Conservation (phyloP, 2,113 vertebrate species). For the Puntigrus tetrazona region DNA sequence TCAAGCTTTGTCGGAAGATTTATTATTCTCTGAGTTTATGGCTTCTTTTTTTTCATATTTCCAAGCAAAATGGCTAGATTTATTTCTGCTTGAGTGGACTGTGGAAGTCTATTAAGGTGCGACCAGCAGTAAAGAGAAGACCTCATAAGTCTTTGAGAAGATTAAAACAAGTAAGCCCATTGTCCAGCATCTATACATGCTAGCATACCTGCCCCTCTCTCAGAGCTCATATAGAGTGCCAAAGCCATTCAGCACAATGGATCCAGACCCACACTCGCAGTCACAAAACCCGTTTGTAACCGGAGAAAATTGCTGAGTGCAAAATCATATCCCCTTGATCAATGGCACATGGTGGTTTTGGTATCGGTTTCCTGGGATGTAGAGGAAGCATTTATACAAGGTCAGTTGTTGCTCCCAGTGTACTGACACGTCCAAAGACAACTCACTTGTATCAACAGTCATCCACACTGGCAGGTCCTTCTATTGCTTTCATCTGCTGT, state of each 20-base stretch:
- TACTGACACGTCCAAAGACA: constrained; percentile 14
- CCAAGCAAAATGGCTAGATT: constrained; percentile 16
- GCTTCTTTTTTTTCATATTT: constrained; percentile 12
- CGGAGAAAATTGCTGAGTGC: constrained; percentile 16
- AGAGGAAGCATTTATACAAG: constrained; percentile 28
- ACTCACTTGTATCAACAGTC: not conserved
- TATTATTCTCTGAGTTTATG: constrained; percentile 36
- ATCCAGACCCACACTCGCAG: constrained; percentile 15
- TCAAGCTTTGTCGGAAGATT: constrained; percentile 37
- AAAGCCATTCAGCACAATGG: constrained; percentile 37
- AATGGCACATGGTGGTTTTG: constrained; percentile 30
- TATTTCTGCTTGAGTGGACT: constrained; percentile 47
- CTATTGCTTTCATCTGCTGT: not conserved
- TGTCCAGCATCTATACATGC: constrained; percentile 55
- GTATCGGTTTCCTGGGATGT: constrained; percentile 33
- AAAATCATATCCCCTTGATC: constrained; percentile 44
- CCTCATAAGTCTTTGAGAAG: constrained; percentile 52
- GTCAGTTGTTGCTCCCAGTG: not conserved
- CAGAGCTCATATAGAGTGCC: constrained; percentile 46
- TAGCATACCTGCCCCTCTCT: constrained; percentile 18
- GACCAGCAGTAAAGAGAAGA: constrained; percentile 40
- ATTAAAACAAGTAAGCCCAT: constrained; percentile 60
- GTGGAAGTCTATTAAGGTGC: constrained; percentile 31
- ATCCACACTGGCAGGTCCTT: not conserved
- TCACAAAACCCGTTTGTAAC: constrained; percentile 25